Conservation (phyloP, 1,140 invertebrate species). For the Anagrus nilaparvatae region DNA sequence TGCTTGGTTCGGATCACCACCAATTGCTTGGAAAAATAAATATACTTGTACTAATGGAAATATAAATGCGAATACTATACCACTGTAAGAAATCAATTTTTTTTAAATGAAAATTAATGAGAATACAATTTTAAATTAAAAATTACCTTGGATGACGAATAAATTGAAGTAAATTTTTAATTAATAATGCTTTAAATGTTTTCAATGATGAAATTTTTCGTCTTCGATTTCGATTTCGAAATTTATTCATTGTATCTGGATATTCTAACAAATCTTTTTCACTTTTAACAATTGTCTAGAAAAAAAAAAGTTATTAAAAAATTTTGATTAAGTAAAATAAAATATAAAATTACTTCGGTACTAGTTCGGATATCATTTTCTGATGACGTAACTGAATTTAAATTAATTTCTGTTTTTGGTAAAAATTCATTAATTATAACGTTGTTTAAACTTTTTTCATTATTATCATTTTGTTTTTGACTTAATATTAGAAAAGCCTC, state of each 20-base stretch:
- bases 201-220: slow-evolving; percentile 8
- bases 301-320: slow-evolving; percentile 4
- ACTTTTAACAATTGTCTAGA: slow-evolving; percentile 17
- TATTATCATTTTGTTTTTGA: slow-evolving; percentile 45
- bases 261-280: slow-evolving; percentile 23
- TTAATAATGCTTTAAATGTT: slow-evolving; percentile 43
- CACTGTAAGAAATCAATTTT: slow-evolving; percentile 42
- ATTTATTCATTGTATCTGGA: slow-evolving; percentile 23
- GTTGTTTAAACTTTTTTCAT: slow-evolving; percentile 17
- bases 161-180: slow-evolving; percentile 56
- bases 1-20: slow-evolving; percentile 62
- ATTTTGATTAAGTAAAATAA: neutral
- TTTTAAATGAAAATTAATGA: too few relatives aligned
- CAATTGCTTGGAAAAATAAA: slow-evolving; percentile 71
- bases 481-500: slow-evolving; percentile 65
- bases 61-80: slow-evolving; percentile 67
- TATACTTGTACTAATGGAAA: slow-evolving; percentile 73
- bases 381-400: slow-evolving; percentile 31
- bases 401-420: slow-evolving; percentile 29
- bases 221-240: slow-evolving; percentile 22
- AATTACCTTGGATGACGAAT: slow-evolving; percentile 56
- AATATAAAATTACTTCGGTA: slow-evolving; percentile 34
- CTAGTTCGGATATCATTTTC: slow-evolving; percentile 33
- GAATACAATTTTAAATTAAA: too few relatives aligned
- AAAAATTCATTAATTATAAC: slow-evolving; percentile 10